Evolutionary conservation across 1,140 invertebrate genomes (phyloP), one percentile per base, ranked within the genome.

Genomic region (Dendrolimus punctatus): DNA sequence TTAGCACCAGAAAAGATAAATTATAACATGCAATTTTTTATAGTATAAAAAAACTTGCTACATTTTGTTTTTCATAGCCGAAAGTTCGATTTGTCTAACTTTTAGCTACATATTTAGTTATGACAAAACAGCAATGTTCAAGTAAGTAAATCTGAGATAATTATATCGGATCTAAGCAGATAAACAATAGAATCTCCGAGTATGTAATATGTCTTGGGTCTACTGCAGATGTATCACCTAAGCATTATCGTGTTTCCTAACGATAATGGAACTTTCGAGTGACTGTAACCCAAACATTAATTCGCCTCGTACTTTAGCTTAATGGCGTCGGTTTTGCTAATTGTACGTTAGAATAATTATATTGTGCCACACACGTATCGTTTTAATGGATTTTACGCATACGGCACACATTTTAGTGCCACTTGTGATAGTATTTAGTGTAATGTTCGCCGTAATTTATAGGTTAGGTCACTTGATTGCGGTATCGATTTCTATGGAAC

Each of bases 251-350:
- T 70, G 65, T 71, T 68, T 64, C 61, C 71, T 80, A 80, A 85
- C 71, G 76, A 80, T 83, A 82, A 85, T 81, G 80, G 78, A 85
- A 79, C 75, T 76, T 81, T 77, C 79, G 65, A 81, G 76, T 81
- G 75, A 77, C 77, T 77, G 62, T 76, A 80, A 82, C 72, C 78
- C 66, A 1, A 51, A 69, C 79, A 82, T 82, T 82, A 85, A 82
- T 82, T 79, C 64, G 72, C 80, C 74, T 76, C 71, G 79, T 80
- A 80, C 76, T 74, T 80, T 72, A 77, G 65, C 62, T 48, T 85
- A 85, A 85, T 85, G 76, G 80, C 71, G 70, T 82, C 73, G 80
- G 80, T 84, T 84, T 80, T 71, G 61, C 77, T 82, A 85, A 85
- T 85, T 85, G 78, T 74, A 66, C 65, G 75, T 79, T 76, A 78